Evolutionary conservation across 1,140 invertebrate species (phyloP).

Genomic region (Harpegnathos saltator): DNA sequence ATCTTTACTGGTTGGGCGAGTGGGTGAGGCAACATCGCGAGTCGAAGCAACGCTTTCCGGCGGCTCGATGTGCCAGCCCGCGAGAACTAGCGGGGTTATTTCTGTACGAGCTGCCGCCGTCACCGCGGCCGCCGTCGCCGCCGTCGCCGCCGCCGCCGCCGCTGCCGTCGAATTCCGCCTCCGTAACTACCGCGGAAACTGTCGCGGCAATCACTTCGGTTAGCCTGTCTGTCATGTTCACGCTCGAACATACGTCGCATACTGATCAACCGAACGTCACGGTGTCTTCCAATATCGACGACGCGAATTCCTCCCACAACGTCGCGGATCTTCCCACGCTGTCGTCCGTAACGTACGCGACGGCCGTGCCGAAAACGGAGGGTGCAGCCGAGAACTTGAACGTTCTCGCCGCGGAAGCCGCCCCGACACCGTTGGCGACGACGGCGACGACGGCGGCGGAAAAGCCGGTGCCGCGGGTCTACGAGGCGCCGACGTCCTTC

Average conservation of each 20-base stretch:
- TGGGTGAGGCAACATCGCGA: conserved; percentile 88
- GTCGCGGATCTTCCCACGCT: conserved; percentile 16
- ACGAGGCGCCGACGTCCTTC: conserved; percentile 65
- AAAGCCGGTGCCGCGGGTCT: conserved; percentile 22
- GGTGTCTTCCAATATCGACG: conserved; percentile 59
- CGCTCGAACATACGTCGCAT: conserved; percentile 36
- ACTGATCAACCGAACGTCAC: conserved; percentile 31
- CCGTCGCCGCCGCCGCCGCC: conserved; percentile 82
- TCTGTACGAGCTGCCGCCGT: conserved; percentile 83
- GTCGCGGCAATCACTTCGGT: conserved; percentile 9
- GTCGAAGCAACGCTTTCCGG: conserved; percentile 76
- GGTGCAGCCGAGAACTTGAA: neutral
- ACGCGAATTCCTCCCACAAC: conserved; percentile 10
- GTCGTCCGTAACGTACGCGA: conserved; percentile 24
- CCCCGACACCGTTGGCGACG: neutral
- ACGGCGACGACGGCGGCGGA: neutral
- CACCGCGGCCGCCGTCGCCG: conserved; percentile 82
- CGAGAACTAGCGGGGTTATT: conserved; percentile 79
- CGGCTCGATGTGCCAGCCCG: conserved; percentile 82
- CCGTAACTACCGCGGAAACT: neutral
- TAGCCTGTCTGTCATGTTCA: conserved; percentile 43
- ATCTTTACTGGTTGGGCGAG: conserved; percentile 88
- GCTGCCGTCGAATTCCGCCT: conserved; percentile 60
- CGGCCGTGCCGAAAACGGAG: neutral
- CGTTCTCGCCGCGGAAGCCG: neutral